A percentile compares a stretch with the other conserved stretches of the same genome.
These are phyloP conservation scores for Porites lobata DNA, from an alignment of 92 coral and sea anemone species.

Conservation along the genomic window DNA sequence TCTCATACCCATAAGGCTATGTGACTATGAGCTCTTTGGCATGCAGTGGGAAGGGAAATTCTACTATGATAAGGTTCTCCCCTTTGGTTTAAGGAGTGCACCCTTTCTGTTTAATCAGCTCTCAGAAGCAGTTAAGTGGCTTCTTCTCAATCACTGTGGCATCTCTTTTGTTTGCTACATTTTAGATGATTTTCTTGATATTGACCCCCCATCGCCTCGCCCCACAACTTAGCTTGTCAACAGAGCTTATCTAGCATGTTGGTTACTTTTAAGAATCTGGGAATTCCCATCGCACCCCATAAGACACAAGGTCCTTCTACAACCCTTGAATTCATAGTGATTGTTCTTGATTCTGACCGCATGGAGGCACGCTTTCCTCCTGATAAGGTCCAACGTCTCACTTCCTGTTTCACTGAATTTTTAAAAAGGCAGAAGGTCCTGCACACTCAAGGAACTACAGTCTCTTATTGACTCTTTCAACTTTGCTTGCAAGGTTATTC, in stretches of 20 bases:
- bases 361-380: slow-evolving; percentile 76
- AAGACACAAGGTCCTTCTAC: slow-evolving; percentile 58
- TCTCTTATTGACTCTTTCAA: slow-evolving; percentile 49
- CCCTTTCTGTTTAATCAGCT: slow-evolving; percentile 51
- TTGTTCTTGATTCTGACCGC: slow-evolving; percentile 46
- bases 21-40: slow-evolving; percentile 58
- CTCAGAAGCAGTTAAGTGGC: slow-evolving; percentile 55
- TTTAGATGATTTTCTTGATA: slow-evolving; percentile 55
- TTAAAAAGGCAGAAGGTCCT: slow-evolving; percentile 6
- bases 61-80: slow-evolving; percentile 49
- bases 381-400: slow-evolving; percentile 44
- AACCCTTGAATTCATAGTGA: slow-evolving; percentile 54
- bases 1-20: slow-evolving; percentile 37
- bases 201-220: slow-evolving; percentile 54
- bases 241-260: slow-evolving; percentile 70
- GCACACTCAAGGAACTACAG: slow-evolving; percentile 54
- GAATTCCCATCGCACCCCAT: slow-evolving; percentile 13
- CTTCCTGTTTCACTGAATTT: neutral
- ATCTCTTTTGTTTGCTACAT: slow-evolving; percentile 52
- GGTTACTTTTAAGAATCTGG: slow-evolving; percentile 49
- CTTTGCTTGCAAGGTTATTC: neutral
- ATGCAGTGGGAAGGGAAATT: slow-evolving; percentile 55
- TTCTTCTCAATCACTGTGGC: slow-evolving; percentile 32
- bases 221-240: slow-evolving; percentile 25
- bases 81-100: slow-evolving; percentile 64